phyloP scores from a whole-genome alignment of 1,140 invertebrate genomes.

The Hyles vespertilio region DNA sequence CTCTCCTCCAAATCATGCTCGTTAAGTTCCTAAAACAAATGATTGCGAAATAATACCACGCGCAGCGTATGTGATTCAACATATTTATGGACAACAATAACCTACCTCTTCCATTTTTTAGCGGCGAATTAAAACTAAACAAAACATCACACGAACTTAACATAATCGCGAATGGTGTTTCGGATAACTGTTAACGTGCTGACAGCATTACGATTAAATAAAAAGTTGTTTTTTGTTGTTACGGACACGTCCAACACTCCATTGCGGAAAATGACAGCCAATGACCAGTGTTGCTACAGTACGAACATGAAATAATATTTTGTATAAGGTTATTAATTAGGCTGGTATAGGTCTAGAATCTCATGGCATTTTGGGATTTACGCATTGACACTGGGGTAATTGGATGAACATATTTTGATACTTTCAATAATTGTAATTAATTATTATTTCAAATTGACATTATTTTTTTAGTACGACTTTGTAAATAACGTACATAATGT shows the following conservation, averaged over 20 bases:
- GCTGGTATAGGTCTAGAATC: no score
- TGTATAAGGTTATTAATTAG: no score
- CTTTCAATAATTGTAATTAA: no score
- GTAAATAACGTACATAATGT: no score
- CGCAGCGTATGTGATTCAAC: slow-evolving; percentile 48
- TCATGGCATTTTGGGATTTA: no score
- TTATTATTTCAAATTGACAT: no score
- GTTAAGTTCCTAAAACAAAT: slow-evolving; percentile 64
- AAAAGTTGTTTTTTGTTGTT: slow-evolving; percentile 62
- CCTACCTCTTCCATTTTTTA: slow-evolving; percentile 69
- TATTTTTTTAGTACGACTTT: no score
- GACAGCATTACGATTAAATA: slow-evolving; percentile 62
- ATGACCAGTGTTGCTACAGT: slow-evolving; percentile 1
- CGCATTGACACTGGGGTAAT: no score
- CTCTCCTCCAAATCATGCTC: slow-evolving; percentile 67
- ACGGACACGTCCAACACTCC: slow-evolving; percentile 67
- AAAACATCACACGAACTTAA: slow-evolving; percentile 53
- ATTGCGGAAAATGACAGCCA: slow-evolving; percentile 51
- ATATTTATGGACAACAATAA: slow-evolving; percentile 47
- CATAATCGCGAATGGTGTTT: slow-evolving; percentile 62
- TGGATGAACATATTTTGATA: no score
- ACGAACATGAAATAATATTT: no score
- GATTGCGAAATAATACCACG: slow-evolving; percentile 46
- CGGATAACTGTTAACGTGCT: slow-evolving; percentile 46
- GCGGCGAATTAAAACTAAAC: slow-evolving; percentile 51